Conservation (phyloP, 2,113 vertebrate species). For the Toxotes jaculatrix region DNA sequence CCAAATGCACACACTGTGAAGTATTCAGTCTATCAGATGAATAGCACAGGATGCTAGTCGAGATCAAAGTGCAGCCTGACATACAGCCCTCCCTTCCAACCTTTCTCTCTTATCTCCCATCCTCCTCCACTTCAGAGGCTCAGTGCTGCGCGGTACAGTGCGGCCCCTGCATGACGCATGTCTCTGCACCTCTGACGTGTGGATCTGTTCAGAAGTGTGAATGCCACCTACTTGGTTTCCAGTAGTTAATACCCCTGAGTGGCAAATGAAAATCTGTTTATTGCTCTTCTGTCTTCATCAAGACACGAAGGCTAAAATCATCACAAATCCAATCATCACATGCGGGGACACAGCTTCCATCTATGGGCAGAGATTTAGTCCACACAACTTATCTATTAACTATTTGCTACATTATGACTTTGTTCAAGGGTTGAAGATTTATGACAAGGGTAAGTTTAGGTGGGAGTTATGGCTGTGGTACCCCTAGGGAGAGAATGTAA, state of each 20-base stretch:
- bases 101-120: conserved; percentile 1
- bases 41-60: conserved; percentile 29
- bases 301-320: background rate
- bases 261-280: conserved; percentile 15
- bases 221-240: conserved; percentile 29
- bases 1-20: background rate
- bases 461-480: background rate
- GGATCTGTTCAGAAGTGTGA: conserved; percentile 31
- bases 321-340: background rate
- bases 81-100: conserved; percentile 9
- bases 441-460: background rate
- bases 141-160: background rate
- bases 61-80: conserved; percentile 44
- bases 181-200: conserved; percentile 56
- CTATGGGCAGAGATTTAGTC: background rate
- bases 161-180: conserved; percentile 55
- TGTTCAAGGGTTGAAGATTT: background rate
- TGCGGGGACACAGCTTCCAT: no score
- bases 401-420: background rate
- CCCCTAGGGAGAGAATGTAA: background rate
- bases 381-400: background rate
- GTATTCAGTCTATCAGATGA: conserved; percentile 20
- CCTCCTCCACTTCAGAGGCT: conserved; percentile 22
- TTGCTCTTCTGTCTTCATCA: conserved; percentile 19
- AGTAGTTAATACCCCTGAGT: conserved; percentile 29